Conservation (phyloP, 23 tunicate genomes). For the Halocynthia roretzi region DNA sequence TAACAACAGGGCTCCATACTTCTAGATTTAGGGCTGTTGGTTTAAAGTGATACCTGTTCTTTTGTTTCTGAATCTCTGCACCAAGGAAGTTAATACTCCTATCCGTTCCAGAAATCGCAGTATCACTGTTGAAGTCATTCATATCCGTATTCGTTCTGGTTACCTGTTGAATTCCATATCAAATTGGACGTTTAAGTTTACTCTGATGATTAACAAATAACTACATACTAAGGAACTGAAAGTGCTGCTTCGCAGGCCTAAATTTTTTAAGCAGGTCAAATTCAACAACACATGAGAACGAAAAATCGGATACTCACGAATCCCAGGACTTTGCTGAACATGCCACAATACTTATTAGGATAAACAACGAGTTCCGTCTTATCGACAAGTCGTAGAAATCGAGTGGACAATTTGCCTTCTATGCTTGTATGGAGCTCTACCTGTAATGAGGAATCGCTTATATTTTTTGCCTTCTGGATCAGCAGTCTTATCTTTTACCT, state of each 20-base stretch:
- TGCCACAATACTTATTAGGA: slow-evolving; percentile 42
- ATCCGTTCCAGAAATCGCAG: slow-evolving; percentile 15
- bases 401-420: slow-evolving; percentile 34
- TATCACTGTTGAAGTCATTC: neutral
- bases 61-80: slow-evolving; percentile 53
- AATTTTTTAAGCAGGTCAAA: too few relatives aligned
- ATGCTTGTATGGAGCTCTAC: slow-evolving; percentile 68
- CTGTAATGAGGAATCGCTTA: slow-evolving; percentile 9
- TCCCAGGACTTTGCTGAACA: slow-evolving; percentile 15
- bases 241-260: too few relatives aligned
- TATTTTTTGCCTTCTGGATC: neutral
- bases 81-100: slow-evolving; percentile 30
- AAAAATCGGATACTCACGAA: slow-evolving; percentile 1
- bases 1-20: too few relatives aligned
- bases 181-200: too few relatives aligned
- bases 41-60: slow-evolving; percentile 28
- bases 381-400: slow-evolving; percentile 48
- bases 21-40: neutral
- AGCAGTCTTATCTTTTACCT: slow-evolving; percentile 22
- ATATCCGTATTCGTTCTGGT: neutral
- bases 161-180: neutral
- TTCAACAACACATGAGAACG: too few relatives aligned
- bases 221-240: too few relatives aligned
- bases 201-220: too few relatives aligned
- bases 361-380: slow-evolving; percentile 36